phyloP scores from a whole-genome alignment of 1,140 invertebrate genomes.

The Calliphora vicina region DNA sequence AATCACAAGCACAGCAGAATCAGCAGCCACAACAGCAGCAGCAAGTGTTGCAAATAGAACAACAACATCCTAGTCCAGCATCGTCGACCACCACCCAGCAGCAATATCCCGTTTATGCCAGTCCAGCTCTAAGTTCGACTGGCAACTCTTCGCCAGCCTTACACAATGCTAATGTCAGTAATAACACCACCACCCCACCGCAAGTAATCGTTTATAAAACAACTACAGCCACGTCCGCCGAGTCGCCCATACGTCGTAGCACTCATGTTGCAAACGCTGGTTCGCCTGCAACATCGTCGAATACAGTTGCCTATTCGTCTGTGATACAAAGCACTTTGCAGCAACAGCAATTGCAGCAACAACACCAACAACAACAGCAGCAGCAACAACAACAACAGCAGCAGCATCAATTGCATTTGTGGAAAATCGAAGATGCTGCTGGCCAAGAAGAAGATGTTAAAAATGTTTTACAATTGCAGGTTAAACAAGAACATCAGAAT shows the following conservation, averaged over 20 bases:
- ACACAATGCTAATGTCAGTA: conserved; percentile 44
- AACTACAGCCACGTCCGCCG: conserved; percentile 39
- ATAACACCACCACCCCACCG: conserved; percentile 47
- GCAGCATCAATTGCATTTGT: conserved; percentile 45
- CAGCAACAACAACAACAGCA: conserved; percentile 49
- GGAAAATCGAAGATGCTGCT: conserved; percentile 54
- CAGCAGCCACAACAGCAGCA: conserved; percentile 44
- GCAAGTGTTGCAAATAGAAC: conserved; percentile 51
- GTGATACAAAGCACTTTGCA: conserved; percentile 62
- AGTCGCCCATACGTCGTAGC: conserved; percentile 50
- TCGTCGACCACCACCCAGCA: conserved; percentile 38
- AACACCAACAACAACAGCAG: neutral
- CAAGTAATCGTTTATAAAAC: conserved; percentile 61
- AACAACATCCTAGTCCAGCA: conserved; percentile 50
- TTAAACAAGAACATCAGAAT: conserved; percentile 58
- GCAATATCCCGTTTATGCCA: conserved; percentile 53
- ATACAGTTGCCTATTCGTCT: conserved; percentile 61
- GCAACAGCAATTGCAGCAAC: conserved; percentile 43
- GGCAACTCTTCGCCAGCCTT: conserved; percentile 53
- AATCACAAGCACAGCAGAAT: conserved; percentile 25
- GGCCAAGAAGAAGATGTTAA: conserved; percentile 51
- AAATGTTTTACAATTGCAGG: conserved; percentile 58
- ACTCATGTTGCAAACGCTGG: conserved; percentile 50
- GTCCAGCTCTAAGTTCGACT: conserved; percentile 55
- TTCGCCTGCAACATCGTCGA: conserved; percentile 49